Evolutionary conservation across 1,140 invertebrate species (phyloP), one percentile per base, ranked within the genome.

Genomic region (Theocolax elegans): DNA sequence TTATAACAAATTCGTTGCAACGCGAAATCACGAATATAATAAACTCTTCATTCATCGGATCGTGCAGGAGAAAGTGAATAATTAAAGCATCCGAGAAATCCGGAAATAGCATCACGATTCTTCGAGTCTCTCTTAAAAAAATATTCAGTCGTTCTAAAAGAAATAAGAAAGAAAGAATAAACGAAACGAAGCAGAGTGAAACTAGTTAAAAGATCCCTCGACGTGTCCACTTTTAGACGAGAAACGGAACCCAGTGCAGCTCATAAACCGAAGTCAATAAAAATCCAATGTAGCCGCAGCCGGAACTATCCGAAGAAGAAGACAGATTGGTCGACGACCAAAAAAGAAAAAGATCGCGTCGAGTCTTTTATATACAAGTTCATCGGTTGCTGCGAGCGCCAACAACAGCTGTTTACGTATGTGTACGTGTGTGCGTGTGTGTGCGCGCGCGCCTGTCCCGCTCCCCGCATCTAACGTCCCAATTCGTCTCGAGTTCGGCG

Each of bases 361-460:
- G 42, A 3, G 1, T 19, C 29, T 56, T 56, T 56, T 38, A 38
- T 38, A 23, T 21, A 27, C 19, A 27, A 66, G 48, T 59, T 27
- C 49, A 23, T 35, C 17, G 58, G 21, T 54, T 54, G 51, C 67
- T 25, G n/a, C 53, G 53, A 42, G 42, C 27, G 60, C 29, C 56
- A 66, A 72, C 70, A 76, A 58, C 53, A 66, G 65, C 48, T 35
- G 66, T 42, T 29, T 17, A 51, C 3, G 42, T 44, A 44, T 44
- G 15, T 44, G 15, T 44, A 44, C 15, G 15, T 44, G 15, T 35
- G n/a, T n/a, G n/a, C n/a, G n/a, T n/a, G n/a, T n/a, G n/a, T n/a
- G 21, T 27, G 29, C 25, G 6, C 21, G 44, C 15, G 17, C 31
- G 10, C 13, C 1, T 25, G 38, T 31, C 19, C 1, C 40, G 25